Base-by-base conservation (phyloP, 2,113 vertebrate species). In the Polypterus senegalus region DNA sequence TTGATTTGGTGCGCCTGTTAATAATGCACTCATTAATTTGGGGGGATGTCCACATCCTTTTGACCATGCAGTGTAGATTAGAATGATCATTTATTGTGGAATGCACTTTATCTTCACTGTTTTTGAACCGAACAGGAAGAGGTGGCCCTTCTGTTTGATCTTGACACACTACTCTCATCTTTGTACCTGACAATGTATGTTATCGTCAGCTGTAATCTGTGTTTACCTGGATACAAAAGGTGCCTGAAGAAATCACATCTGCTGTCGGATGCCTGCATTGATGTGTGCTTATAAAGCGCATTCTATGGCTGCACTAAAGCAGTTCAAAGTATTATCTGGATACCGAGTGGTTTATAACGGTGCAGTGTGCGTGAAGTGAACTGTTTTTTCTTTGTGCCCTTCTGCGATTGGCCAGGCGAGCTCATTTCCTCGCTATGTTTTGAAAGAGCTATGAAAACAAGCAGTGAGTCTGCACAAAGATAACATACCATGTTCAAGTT, bases 311-410 rank as follows among this genome's bases (percentile, higher is more conserved):
- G 45, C 66, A 66, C 65, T 73, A 70, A 64, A 65, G 66, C 61
- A 67, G 63, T 48, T 65, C 69, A 27, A 65, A 66, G 71, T 60
- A 60, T 58, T 45, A 58, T 27, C 43, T 6, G 49, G 60, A 5
- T 51, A 59, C 60, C 61, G 69, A 11, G 56, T 66, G 71, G 74
- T 80, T 79, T 83, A 76, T 80, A 61, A 71, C 70, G 76, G 69
- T 76, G 69, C 77, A 76, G 74, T 76, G 70, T 78, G 73, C 74
- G 70, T 77, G 76, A 85, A 83, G 73, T 0, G 9, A 81, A 74
- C 71, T 73, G 70, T 82, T 88, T 82, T 70, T 76, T 76, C 84
- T 83, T 75, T 6, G 67, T 72, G 58, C 74, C 72, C 74, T 81
- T 76, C 76, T 78, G 74, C 73, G 75, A 73, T 76, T 72, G 59